Evolutionary conservation across 2,113 vertebrate species (phyloP).

Genomic region (Grammomys surdaster): DNA sequence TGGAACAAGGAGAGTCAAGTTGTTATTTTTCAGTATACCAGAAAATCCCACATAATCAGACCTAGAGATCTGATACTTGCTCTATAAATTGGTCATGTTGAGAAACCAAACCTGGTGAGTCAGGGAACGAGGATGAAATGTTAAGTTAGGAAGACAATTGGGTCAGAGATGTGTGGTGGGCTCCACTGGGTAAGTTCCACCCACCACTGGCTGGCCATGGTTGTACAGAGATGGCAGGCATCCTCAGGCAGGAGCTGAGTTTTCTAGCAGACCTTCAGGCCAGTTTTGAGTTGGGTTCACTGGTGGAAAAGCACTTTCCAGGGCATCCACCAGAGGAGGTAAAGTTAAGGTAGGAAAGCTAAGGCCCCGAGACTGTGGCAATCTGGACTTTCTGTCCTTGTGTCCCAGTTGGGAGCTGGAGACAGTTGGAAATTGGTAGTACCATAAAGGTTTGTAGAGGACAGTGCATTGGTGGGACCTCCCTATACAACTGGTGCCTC

Average conservation of each 20-base stretch:
- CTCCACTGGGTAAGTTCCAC: neutral
- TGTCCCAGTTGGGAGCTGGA: neutral
- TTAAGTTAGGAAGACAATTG: neutral
- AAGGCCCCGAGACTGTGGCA: neutral
- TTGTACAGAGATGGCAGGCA: rapidly evolving
- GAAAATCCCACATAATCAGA: constrained; percentile 64
- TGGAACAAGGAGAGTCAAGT: neutral
- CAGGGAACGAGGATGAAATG: neutral
- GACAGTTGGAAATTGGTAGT: neutral
- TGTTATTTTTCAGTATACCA: constrained; percentile 38
- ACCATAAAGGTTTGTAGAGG: neutral
- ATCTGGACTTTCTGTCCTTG: neutral
- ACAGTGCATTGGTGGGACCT: neutral
- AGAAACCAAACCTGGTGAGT: constrained; percentile 29
- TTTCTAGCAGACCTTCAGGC: neutral
- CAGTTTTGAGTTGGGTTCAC: no score
- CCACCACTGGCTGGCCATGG: neutral
- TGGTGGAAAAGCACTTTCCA: neutral
- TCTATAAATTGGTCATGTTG: constrained; percentile 63
- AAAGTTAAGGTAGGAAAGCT: neutral
- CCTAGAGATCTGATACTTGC: constrained; percentile 63
- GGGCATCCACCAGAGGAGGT: neutral
- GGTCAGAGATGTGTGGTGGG: neutral
- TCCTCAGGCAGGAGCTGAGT: rapidly evolving
- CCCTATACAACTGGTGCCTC: rapidly evolving